Conservation (phyloP, 2,113 vertebrate genomes). For the Chaenocephalus aceratus region DNA sequence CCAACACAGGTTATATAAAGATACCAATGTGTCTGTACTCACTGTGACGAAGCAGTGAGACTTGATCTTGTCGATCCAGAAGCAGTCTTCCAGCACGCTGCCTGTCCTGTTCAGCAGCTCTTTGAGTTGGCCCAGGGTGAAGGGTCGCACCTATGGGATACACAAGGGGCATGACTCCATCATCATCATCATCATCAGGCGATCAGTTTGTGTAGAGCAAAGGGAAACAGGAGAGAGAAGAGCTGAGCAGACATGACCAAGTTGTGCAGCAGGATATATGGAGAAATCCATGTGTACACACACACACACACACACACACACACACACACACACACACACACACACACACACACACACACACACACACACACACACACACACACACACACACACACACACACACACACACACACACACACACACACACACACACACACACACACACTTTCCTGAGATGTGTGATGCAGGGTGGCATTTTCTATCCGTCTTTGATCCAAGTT, state of each 20-base stretch:
- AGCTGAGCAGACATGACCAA: not conserved
- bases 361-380: too few relatives aligned
- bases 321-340: too few relatives aligned
- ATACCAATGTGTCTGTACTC: conserved; percentile 25
- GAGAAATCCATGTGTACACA: not conserved
- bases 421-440: not conserved
- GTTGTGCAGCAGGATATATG: too few relatives aligned
- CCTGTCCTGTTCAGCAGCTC: conserved; percentile 91
- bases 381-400: too few relatives aligned
- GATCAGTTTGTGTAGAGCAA: too few relatives aligned
- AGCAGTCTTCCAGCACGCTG: conserved; percentile 88
- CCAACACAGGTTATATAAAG: not conserved
- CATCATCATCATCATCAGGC: not conserved
- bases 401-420: too few relatives aligned
- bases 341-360: too few relatives aligned
- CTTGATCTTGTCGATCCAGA: conserved; percentile 97
- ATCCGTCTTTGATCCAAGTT: conserved; percentile 18
- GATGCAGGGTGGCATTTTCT: not conserved
- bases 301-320: not conserved
- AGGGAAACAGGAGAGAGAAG: not conserved
- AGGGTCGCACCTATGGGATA: conserved; percentile 87
- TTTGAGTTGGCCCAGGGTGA: conserved; percentile 92
- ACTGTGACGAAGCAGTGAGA: conserved; percentile 94
- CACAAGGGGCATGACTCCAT: not conserved
- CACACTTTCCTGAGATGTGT: not conserved